Evolutionary conservation across 2,113 vertebrate species (phyloP).

Genomic region (Pangasianodon gigas): DNA sequence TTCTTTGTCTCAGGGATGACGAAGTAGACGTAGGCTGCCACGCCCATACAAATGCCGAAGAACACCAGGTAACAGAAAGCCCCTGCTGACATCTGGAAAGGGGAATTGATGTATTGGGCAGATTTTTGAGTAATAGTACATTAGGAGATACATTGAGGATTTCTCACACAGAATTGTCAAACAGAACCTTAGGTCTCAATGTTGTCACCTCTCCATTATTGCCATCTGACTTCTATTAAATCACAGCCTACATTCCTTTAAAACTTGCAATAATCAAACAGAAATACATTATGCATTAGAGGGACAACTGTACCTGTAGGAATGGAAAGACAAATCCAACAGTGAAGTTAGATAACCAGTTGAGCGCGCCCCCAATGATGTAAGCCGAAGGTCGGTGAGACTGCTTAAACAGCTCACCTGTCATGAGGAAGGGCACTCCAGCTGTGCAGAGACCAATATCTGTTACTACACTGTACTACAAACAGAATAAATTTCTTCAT

Average conservation of each 20-base stretch:
- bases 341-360: conserved; percentile 90
- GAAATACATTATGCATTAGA: neutral
- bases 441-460: conserved; percentile 63
- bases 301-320: conserved; percentile 75
- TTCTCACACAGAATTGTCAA: neutral
- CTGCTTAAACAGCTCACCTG: conserved; percentile 87
- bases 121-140: neutral
- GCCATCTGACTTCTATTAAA: neutral
- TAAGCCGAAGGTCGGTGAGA: conserved; percentile 84
- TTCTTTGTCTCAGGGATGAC: conserved; percentile 87
- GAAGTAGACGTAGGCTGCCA: conserved; percentile 77
- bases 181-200: neutral
- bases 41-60: conserved; percentile 76
- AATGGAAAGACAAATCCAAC: conserved; percentile 89
- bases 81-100: conserved; percentile 75
- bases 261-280: neutral
- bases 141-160: neutral
- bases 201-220: neutral
- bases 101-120: neutral
- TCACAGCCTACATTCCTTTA: neutral
- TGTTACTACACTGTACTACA: neutral
- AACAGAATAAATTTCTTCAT: neutral
- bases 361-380: conserved; percentile 83
- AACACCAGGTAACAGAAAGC: conserved; percentile 88
- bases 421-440: conserved; percentile 85